A percentile compares a stretch with the other conserved stretches of the same genome.
These are phyloP conservation scores for Prorops nasuta DNA, from an alignment of 1,140 invertebrate species.

Conservation along the genomic window DNA sequence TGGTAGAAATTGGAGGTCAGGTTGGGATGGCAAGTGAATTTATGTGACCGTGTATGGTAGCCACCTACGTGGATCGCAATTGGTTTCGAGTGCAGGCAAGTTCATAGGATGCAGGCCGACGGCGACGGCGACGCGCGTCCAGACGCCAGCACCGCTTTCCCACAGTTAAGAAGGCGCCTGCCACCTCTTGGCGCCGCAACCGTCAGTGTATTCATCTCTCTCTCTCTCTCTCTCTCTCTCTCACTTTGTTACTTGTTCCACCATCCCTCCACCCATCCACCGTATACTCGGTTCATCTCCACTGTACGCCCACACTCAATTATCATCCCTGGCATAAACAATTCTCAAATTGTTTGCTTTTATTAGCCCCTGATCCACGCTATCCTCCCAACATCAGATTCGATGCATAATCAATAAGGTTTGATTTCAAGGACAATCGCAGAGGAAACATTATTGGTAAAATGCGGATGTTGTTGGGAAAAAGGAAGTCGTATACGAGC, in stretches of 20 bases:
- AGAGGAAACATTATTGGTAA: not conserved
- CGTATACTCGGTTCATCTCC: no score
- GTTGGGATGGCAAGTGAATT: not conserved
- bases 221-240: no score
- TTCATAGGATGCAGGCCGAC: no score
- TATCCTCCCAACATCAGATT: not conserved
- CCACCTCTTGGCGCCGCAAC: slow-evolving; percentile 53
- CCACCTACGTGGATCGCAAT: not conserved
- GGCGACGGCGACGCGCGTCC: slow-evolving; percentile 29
- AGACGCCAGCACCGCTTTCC: slow-evolving; percentile 46
- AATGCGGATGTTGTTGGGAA: not conserved
- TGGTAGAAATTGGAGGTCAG: no score
- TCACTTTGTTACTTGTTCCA: no score
- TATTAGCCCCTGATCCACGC: no score
- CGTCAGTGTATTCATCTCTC: not conserved
- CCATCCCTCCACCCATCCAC: no score
- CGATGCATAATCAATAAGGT: not conserved
- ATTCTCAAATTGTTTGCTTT: not conserved
- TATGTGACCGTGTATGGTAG: not conserved
- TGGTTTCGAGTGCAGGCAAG: not conserved
- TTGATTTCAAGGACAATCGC: not conserved
- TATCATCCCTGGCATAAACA: not conserved
- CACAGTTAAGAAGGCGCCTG: slow-evolving; percentile 51
- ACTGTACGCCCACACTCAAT: no score
- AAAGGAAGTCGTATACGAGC: not conserved